These are phyloP conservation scores for Sclerodermus sp. DNA, from an alignment of 2,888 invertebrate genomes.

Conservation along the genomic window DNA sequence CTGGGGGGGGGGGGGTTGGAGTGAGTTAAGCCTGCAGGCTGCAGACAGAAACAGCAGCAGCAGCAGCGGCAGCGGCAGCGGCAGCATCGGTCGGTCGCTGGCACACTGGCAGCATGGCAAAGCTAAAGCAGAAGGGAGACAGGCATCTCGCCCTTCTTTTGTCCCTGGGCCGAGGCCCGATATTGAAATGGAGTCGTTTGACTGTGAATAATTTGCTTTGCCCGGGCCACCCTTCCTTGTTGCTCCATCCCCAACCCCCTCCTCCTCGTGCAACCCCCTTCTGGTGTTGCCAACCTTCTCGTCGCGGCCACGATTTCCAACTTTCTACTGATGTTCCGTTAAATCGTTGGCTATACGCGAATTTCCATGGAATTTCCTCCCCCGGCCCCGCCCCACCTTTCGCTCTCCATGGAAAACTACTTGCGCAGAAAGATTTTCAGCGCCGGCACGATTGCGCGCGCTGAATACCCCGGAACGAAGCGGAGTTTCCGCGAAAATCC, in stretches of 20 bases:
- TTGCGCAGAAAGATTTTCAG: too few relatives aligned
- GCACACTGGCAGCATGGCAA: conserved; percentile 32
- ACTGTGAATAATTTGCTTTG: conserved; percentile 72
- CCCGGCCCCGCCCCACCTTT: too few relatives aligned
- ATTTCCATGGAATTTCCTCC: too few relatives aligned
- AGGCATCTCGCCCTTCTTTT: conserved; percentile 63
- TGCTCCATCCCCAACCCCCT: conserved; percentile 29
- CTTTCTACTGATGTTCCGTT: conserved; percentile 20
- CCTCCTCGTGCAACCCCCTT: conserved; percentile 11
- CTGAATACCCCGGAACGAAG: too few relatives aligned
- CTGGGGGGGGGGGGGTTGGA: too few relatives aligned
- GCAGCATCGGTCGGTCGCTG: background rate
- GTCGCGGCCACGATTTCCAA: conserved; percentile 20
- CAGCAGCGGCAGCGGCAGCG: too few relatives aligned
- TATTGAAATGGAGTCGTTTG: conserved; percentile 74
- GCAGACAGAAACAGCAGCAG: conserved; percentile 45
- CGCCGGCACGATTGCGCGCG: too few relatives aligned
- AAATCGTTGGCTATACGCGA: conserved; percentile 11
- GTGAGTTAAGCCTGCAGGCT: conserved; percentile 44
- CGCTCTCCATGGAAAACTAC: too few relatives aligned
- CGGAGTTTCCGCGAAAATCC: too few relatives aligned
- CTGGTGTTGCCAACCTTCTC: conserved; percentile 29
- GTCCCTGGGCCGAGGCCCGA: conserved; percentile 60
- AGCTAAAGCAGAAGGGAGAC: conserved; percentile 55
- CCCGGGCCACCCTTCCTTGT: conserved; percentile 51